Percentiles rank a stretch among this genome's conserved stretches.
These are phyloP conservation scores for Copidosoma floridanum DNA, from an alignment of 1,140 invertebrate species.

Conservation along the genomic window DNA sequence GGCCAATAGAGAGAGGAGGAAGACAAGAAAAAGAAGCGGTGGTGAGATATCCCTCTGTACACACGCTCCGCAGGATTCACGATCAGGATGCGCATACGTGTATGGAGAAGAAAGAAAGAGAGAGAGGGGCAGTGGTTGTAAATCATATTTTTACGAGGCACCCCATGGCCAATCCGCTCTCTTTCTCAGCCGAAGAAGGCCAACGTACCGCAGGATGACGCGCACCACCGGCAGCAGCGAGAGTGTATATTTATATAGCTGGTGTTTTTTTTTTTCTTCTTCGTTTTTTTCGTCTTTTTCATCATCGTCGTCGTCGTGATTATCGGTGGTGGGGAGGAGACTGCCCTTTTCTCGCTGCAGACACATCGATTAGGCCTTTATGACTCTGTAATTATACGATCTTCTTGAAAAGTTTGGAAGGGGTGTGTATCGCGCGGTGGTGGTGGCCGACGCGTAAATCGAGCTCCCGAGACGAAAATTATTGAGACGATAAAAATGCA, in stretches of 20 bases:
- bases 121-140: conserved; percentile 33
- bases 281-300: too few species aligned
- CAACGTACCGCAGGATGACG: neutral
- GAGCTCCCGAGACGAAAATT: neutral
- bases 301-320: too few species aligned
- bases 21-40: conserved; percentile 8
- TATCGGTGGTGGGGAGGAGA: conserved; percentile 10
- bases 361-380: conserved; percentile 38
- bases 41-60: too few species aligned
- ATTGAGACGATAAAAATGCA: conserved; percentile 5
- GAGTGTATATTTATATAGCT: too few species aligned
- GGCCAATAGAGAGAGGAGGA: neutral
- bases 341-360: conserved; percentile 14
- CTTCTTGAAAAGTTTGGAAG: neutral
- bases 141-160: conserved; percentile 50
- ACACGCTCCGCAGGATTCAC: conserved; percentile 21
- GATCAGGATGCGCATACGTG: too few species aligned
- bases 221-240: neutral
- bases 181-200: conserved; percentile 31
- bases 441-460: conserved; percentile 2
- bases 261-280: too few species aligned
- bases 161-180: conserved; percentile 39
- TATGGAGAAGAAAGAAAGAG: too few species aligned
- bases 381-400: conserved; percentile 43
- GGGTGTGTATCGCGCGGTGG: too few species aligned